Evolutionary conservation across 2,888 invertebrate genomes (phyloP).

Genomic region (Lymantria monacha): DNA sequence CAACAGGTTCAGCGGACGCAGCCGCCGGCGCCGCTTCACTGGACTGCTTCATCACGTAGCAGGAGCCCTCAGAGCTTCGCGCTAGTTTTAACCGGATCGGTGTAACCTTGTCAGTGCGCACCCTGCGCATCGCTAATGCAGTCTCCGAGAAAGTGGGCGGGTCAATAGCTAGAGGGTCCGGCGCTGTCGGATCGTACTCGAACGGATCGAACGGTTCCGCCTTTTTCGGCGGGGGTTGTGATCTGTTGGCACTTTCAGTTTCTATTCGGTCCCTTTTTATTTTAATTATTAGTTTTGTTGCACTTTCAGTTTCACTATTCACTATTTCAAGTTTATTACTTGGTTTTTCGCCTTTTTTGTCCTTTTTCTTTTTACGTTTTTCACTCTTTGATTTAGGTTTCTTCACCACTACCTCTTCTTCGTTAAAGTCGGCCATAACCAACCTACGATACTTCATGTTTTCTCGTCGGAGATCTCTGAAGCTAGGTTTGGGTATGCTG

Average conservation of each 20-base stretch:
- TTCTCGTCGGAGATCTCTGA: constrained; percentile 91
- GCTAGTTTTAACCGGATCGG: constrained; percentile 93
- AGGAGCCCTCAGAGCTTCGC: constrained; percentile 89
- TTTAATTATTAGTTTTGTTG: constrained; percentile 90
- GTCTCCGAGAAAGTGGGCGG: constrained; percentile 65
- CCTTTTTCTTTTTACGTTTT: constrained; percentile 77
- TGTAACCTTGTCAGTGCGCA: constrained; percentile 86
- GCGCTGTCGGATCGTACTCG: constrained; percentile 72
- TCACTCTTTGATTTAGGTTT: constrained; percentile 69
- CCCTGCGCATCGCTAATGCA: constrained; percentile 75
- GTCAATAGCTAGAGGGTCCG: constrained; percentile 71
- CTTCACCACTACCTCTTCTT: constrained; percentile 82
- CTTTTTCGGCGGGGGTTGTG: constrained; percentile 31
- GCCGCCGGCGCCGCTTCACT: constrained; percentile 32
- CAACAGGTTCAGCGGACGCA: neutral
- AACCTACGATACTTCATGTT: constrained; percentile 93
- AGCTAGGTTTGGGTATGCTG: constrained; percentile 82
- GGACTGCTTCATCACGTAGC: constrained; percentile 82
- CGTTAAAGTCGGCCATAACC: constrained; percentile 92
- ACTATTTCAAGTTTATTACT: constrained; percentile 77
- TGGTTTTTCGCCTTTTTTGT: constrained; percentile 81
- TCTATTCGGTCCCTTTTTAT: constrained; percentile 79
- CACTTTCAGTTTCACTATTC: constrained; percentile 79
- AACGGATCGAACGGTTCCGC: constrained; percentile 66
- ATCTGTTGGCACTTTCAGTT: neutral